Percentiles rank a stretch among this genome's conserved stretches.
phyloP scores from a whole-genome alignment of 1,140 invertebrate species.

The Panagrolaimus sp. region DNA sequence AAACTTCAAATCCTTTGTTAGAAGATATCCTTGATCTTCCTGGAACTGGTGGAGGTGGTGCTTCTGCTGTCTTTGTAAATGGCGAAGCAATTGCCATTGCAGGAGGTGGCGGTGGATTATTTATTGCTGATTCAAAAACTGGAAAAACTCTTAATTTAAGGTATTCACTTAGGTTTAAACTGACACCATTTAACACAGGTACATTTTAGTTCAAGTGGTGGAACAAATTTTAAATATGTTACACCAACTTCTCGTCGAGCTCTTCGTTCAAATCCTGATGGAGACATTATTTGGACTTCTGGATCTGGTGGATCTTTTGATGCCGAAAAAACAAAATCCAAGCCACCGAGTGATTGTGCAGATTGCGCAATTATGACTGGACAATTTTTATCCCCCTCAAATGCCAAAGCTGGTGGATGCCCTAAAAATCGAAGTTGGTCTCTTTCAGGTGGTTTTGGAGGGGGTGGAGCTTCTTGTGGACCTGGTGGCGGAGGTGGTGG shows the following conservation, averaged over 20 bases:
- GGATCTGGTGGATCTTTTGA: not conserved
- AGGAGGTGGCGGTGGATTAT: constrained; percentile 34
- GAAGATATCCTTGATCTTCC: constrained; percentile 12
- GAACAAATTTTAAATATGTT: too few species aligned
- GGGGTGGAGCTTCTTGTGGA: constrained; percentile 25
- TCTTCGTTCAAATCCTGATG: not conserved
- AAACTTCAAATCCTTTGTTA: too few species aligned
- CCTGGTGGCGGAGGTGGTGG: constrained; percentile 34
- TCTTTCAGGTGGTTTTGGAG: constrained; percentile 29
- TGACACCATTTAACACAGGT: too few species aligned
- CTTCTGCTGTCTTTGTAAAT: constrained; percentile 25
- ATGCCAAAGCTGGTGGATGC: constrained; percentile 9
- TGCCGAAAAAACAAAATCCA: not conserved
- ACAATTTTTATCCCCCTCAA: constrained; percentile 7
- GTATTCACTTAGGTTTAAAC: not conserved
- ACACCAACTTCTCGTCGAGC: not conserved
- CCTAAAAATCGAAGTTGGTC: not conserved
- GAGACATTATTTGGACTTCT: not conserved
- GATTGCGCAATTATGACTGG: constrained; percentile 20
- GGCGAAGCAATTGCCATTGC: constrained; percentile 20
- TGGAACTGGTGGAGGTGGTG: constrained; percentile 36
- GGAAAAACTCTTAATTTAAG: not conserved
- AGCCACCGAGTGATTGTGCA: not conserved
- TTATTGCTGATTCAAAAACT: constrained; percentile 10
- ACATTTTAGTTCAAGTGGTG: too few species aligned